Base-by-base conservation (phyloP, 2,113 vertebrate species). In the Mustela nigripes region DNA sequence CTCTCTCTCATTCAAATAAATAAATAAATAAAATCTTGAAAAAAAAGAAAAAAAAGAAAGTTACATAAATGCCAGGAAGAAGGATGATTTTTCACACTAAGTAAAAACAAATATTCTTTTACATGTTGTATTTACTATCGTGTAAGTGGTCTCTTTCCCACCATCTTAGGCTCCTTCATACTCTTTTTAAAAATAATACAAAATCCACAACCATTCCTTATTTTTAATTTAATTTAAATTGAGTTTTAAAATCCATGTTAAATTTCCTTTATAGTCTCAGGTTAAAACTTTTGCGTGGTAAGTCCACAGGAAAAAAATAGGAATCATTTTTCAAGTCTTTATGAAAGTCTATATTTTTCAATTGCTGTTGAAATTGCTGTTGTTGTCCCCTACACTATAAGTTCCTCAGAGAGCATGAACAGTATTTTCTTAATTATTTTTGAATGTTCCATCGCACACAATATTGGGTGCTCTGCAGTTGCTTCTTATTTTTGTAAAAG, bases 401-500 rank as follows among this genome's bases (percentile, higher is more conserved):
- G 26, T 65, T 91, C 85, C n/a, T 91, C 63, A 18, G n/a, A 56
- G 21, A 95, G 12, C 45, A 60, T 26, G 11, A 53, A 78, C 4
- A 15, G 16, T 50, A 33, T 80, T 92, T 48, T 89, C 26, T 16
- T 45, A 56, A 89, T 71, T 91, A 42, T 65, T 48, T 83, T 89
- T 80, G 48, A 76, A 58, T 80, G 48, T 76, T 92, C 81, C 62
- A 80, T 80, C 71, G 24, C 50, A 76, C 19, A 45, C 10, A 65
- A 7, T 67, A 42, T 53, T 62, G 14, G 1, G 24, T 53, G 28
- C 10, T 71, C 53, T 74, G 9, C 83, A 53, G 33, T 82, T 87
- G 33, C 73, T 97, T 81, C 63, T 95, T 89, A 18, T 33, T 92
- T 91, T 71, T 87, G 58, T 45, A 19, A 31, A 95, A 78, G 26